Conservation (phyloP, 2,113 vertebrate species). For the Phyllopteryx taeniolatus region DNA sequence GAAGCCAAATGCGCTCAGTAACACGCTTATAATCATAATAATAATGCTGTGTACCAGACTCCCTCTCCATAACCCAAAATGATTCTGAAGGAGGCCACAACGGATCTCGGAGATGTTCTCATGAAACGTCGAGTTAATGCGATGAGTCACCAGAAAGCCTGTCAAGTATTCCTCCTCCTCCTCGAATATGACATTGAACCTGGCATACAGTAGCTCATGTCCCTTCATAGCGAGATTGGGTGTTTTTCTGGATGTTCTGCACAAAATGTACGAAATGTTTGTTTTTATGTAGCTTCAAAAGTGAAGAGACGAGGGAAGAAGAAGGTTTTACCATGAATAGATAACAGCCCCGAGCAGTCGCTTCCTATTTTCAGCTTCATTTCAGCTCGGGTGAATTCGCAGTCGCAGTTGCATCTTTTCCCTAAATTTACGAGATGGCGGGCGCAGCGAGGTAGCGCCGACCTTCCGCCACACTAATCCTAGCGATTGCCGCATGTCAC, state of each 20-base stretch:
- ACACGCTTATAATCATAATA: too few relatives aligned
- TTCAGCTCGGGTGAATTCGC: not conserved
- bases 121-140: not conserved
- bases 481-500: conserved; percentile 27
- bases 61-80: not conserved
- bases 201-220: not conserved
- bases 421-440: not conserved
- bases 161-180: not conserved
- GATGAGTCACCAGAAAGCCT: not conserved
- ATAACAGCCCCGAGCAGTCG: not conserved
- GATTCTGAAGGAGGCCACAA: not conserved
- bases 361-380: not conserved
- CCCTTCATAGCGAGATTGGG: too few relatives aligned
- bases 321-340: not conserved
- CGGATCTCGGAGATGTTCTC: not conserved
- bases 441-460: conserved; percentile 20
- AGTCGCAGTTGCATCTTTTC: not conserved
- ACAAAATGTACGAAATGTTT: too few relatives aligned
- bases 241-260: too few relatives aligned
- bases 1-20: too few relatives aligned
- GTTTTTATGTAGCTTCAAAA: not conserved
- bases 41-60: not conserved
- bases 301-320: not conserved
- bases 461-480: conserved; percentile 30
- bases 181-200: not conserved